Evolutionary conservation across 2,888 invertebrate genomes (phyloP).

Genomic region (Dicranocentrus wangi): DNA sequence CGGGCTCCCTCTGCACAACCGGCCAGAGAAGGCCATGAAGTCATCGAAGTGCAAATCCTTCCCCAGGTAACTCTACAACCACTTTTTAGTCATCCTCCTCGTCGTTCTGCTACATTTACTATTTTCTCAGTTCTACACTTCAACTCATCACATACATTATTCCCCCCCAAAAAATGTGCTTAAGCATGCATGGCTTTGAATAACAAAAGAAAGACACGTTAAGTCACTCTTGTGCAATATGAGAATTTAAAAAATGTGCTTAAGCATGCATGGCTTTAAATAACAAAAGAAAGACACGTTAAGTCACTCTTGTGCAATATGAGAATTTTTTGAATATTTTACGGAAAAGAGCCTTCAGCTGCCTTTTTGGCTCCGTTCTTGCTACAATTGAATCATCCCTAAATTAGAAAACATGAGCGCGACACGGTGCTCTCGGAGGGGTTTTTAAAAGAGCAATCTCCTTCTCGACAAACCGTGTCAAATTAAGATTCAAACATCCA

Average conservation of each 20-base stretch:
- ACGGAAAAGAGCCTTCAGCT: too few species aligned
- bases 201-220: constrained; percentile 46
- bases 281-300: constrained; percentile 46
- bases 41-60: constrained; percentile 95
- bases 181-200: constrained; percentile 31
- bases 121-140: neutral
- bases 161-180: constrained; percentile 5
- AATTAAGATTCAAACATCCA: constrained; percentile 58
- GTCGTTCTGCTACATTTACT: constrained; percentile 13
- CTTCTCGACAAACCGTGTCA: constrained; percentile 59
- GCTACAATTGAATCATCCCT: too few species aligned
- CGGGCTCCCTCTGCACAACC: constrained; percentile 60
- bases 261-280: constrained; percentile 32
- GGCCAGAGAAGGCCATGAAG: constrained; percentile 80
- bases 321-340: too few species aligned
- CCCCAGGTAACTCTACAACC: constrained; percentile 77
- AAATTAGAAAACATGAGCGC: too few species aligned
- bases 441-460: constrained; percentile 38
- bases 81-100: neutral
- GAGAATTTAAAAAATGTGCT: constrained; percentile 5
- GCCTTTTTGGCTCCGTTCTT: too few species aligned
- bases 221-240: constrained; percentile 42
- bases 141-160: too few species aligned
- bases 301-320: constrained; percentile 42
- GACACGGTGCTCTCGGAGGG: neutral